phyloP scores from a whole-genome alignment of 2,797 vertebrate species.

The Coluber constrictor region DNA sequence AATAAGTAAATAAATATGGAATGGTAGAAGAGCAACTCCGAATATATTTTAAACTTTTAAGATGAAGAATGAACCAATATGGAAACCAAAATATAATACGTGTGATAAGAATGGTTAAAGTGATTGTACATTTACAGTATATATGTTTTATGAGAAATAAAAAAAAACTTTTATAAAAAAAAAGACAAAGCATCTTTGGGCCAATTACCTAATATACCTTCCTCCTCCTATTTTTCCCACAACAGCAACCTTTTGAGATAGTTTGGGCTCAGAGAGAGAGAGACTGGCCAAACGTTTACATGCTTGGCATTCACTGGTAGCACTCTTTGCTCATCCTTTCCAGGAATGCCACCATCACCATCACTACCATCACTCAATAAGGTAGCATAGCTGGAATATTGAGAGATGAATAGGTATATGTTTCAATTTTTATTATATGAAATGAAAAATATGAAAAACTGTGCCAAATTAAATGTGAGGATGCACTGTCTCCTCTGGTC shows the following conservation, averaged over 20 bases:
- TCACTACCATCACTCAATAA: neutral
- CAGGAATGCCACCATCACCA: neutral
- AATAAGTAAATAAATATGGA: too few relatives aligned
- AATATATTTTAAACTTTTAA: too few relatives aligned
- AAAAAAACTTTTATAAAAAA: too few relatives aligned
- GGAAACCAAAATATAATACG: too few relatives aligned
- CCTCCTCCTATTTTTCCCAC: neutral
- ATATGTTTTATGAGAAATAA: too few relatives aligned
- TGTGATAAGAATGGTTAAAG: too few relatives aligned
- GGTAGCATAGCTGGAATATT: neutral
- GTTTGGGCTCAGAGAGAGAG: neutral
- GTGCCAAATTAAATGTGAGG: neutral
- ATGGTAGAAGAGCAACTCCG: too few relatives aligned
- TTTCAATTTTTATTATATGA: neutral
- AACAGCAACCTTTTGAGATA: neutral
- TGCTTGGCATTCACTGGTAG: neutral
- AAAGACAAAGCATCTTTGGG: too few relatives aligned
- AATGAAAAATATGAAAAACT: neutral
- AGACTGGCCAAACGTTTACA: neutral
- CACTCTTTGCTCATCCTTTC: neutral
- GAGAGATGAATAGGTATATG: neutral
- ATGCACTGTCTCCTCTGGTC: neutral
- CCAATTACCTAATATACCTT: neutral
- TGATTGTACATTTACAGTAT: too few relatives aligned
- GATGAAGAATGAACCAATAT: too few relatives aligned